Conservation (phyloP, 2,797 vertebrate species). For the Pseudochirops cupreus region DNA sequence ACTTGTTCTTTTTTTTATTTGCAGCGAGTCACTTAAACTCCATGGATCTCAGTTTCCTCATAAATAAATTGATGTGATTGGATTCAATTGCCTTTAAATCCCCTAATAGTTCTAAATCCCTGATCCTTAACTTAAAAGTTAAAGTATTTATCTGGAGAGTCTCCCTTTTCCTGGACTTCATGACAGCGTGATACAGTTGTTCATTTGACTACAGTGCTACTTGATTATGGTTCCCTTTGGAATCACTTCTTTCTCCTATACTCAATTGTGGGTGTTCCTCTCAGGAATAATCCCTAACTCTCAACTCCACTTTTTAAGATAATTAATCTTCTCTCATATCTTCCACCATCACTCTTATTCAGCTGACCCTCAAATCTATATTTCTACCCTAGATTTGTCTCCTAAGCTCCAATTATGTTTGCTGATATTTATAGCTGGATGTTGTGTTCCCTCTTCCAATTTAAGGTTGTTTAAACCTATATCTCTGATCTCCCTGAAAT, state of each 20-base stretch:
- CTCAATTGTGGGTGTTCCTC: not conserved
- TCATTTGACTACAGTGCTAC: not conserved
- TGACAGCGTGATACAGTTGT: not conserved
- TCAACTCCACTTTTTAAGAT: not conserved
- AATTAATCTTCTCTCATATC: not conserved
- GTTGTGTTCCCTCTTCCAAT: not conserved
- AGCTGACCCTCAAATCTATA: not conserved
- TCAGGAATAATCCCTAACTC: not conserved
- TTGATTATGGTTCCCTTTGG: not conserved
- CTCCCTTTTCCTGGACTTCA: not conserved
- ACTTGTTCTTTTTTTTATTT: not conserved
- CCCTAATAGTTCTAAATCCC: not conserved
- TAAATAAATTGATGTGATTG: not conserved
- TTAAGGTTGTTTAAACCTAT: not conserved
- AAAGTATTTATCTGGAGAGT: not conserved
- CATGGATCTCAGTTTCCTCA: not conserved
- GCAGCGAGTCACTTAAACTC: not conserved
- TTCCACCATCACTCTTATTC: not conserved
- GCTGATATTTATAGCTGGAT: not conserved
- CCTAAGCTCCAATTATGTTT: not conserved
- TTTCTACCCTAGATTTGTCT: not conserved
- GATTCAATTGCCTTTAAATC: not conserved
- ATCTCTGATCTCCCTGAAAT: not conserved
- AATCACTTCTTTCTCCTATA: not conserved
- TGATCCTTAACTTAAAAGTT: not conserved